Evolutionary conservation across 2,797 vertebrate genomes (phyloP), one percentile per base, ranked within the genome.

Genomic region (Ctenopoma multispine): DNA sequence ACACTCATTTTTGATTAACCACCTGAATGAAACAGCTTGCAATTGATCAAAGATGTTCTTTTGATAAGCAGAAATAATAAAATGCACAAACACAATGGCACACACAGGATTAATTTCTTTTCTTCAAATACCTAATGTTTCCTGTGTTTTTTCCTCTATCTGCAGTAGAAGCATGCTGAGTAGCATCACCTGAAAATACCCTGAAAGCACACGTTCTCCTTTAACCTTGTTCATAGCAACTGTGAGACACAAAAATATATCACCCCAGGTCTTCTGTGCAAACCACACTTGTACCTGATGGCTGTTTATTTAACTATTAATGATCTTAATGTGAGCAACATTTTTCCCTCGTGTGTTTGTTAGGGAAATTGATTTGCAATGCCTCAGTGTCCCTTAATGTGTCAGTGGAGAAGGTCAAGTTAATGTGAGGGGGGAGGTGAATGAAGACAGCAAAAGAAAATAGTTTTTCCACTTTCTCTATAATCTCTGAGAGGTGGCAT

Each of bases 331-430:
- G 59, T 53, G 44, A 49, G 44, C 38, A 66, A 56, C 44, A 9
- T n/a, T 48, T 72, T 41, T 31, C 47, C 34, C 59, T 49, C 46
- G 18, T 27, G 55, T 79, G 64, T 74, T 86, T 65, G 69, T 79
- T 71, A 64, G 59, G 20, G n/a, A 61, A 48, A 67, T 60, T 2
- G 50, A 79, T 80, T 80, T 82, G 58, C 72, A 24, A 60, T 54
- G 66, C 15, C 23, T 27, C 7, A 0, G 2, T 15, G 31, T 71
- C 31, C 24, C 72, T 61, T 7, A 20, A 47, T 29, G 41, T 64
- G 71, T 58, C 65, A 23, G 54, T 31, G 56, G 12, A 46, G 46
- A 72, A 41, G 20, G 46, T 46, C 0, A 1, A 50, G 53, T 7
- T 15, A 46, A 40, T 48, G 54, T 55, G 63, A 62, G 61, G 31